Evolutionary conservation across 2,113 vertebrate species (phyloP), one percentile per base, ranked within the genome.

Genomic region (Halcyon senegalensis): DNA sequence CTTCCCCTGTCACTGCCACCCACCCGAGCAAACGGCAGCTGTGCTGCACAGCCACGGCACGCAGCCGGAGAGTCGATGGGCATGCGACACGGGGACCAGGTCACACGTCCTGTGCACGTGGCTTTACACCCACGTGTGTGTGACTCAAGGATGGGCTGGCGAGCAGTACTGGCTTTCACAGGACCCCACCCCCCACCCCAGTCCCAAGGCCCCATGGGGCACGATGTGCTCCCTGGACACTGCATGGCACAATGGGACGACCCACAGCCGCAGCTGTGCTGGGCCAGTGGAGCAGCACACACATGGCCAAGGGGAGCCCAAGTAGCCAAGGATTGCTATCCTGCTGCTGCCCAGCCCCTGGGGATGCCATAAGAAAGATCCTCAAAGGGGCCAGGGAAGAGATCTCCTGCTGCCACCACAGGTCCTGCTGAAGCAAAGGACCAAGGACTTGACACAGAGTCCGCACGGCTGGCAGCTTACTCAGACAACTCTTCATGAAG

Each of bases 71-170:
- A 25, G 16, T 8, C 6, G 55, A 16, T 16, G 25, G 33, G 37
- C 24, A 39, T 5, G 17, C 44, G 35, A 23, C 9, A 19, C 28
- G 48, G 55, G 51, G 41, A 35, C 16, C 59, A 20, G 39, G 33
- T 62, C 37, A 16, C 39, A 25, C 33, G 2, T 5, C 44, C 44
- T 2, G 0, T 8, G 23, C 16, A 5, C 0, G 2, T 24, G 53
- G 51, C 39, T 64, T 16, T 31, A 18, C n/a, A 31, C 43, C 25
- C 44, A 23, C 21, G 7, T 0, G 0, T 3, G 13, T 16, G 51
- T 0, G 4, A 16, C 37, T 27, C 3, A 2, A 41, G 24, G 27
- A 4, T 7, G 16, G 37, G 64, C 8, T 9, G 30, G 35, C 60
- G 31, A 55, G 39, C 17, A 33, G 3, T 1, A 1, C 0, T 33